Base-by-base conservation (phyloP, 2,888 invertebrate species). In the Baronia brevicornis region DNA sequence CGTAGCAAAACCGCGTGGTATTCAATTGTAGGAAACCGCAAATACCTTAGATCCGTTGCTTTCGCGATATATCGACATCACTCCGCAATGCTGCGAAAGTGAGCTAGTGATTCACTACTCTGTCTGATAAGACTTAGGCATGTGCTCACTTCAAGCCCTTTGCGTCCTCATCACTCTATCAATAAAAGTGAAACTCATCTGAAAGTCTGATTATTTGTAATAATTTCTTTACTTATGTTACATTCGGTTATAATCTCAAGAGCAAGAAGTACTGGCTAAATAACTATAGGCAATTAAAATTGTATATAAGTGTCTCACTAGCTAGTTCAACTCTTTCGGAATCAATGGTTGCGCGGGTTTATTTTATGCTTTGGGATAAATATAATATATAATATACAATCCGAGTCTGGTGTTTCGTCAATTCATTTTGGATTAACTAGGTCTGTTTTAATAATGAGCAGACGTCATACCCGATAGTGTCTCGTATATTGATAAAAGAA, bases 21-120 rank as follows among this genome's bases (percentile, higher is more conserved):
- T 78, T 75, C 71, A 77, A 74, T 79, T 68, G 77, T 71, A 70
- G 63, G 60, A 57, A 69, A 79, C 78, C 77, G 67, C 78, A 79
- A 69, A 70, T 65, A 55, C 58, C 56, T 53, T 54, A 54, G 63
- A 70, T 70, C 72, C 69, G 74, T 67, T 70, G 75, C 73, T 71
- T 75, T 73, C 68, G 54, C 51, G 64, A 72, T 69, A 66, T 67
- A 69, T 70, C 58, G 56, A 51, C 50, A 48, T 41, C 40, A 47
- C 41, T 33, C 30, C 30, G 30, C 33, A 23, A 33, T 40, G 34
- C 38, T 43, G 57, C 38, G 77, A 79, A 78, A 80, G 79, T 70
- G 56, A 69, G 62, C 59, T 67, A 63, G 53, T 59, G 60, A 66
- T 69, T 66, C 66, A 58, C 69, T 54, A 47, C 40, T 62, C 49